A percentile compares a stretch with the other conserved stretches of the same genome.
phyloP scores from a whole-genome alignment of 2,797 vertebrate species.

The Amazona ochrocephala region DNA sequence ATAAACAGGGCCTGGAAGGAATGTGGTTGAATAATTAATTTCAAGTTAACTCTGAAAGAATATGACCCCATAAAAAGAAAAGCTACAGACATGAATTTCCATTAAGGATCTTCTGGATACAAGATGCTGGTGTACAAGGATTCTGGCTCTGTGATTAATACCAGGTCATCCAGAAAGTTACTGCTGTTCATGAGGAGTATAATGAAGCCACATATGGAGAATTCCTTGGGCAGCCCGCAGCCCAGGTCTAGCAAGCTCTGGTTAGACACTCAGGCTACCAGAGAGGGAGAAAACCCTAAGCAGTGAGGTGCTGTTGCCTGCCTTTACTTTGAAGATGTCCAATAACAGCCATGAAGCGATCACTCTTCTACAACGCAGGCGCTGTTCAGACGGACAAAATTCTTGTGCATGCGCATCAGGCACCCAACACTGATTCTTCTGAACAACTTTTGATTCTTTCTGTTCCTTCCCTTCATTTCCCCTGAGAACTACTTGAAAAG shows the following conservation, averaged over 20 bases:
- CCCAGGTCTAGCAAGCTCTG: neutral
- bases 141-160: neutral
- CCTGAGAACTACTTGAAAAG: neutral
- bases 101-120: neutral
- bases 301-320: neutral
- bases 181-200: neutral
- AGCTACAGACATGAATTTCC: neutral
- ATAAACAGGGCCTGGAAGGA: neutral
- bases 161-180: neutral
- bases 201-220: neutral
- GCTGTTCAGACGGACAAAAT: neutral
- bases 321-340: neutral
- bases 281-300: neutral
- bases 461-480: neutral
- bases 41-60: neutral
- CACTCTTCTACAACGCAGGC: neutral
- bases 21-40: neutral
- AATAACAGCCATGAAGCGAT: accelerated
- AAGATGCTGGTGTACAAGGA: accelerated
- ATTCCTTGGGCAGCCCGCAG: neutral
- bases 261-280: neutral
- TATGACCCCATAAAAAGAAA: neutral
- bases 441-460: neutral
- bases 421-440: neutral
- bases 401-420: neutral